Conservation (phyloP, 2,888 invertebrate genomes). For the Oasisia sp. region DNA sequence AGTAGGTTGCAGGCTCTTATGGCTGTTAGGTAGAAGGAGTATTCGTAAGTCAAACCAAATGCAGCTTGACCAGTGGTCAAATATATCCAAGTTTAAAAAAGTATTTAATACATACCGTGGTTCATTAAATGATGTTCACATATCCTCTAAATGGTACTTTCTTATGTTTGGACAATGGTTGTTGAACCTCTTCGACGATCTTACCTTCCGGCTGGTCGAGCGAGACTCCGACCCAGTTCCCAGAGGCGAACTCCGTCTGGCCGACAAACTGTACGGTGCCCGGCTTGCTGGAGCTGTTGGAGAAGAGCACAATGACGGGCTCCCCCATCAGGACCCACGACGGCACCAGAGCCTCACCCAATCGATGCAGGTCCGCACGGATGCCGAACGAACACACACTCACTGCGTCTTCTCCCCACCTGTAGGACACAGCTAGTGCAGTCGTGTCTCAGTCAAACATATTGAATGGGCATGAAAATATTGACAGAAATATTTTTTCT, state of each 20-base stretch:
- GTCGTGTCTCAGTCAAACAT: no score
- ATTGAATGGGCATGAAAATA: no score
- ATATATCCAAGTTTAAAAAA: no score
- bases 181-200: not conserved
- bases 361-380: conserved; percentile 62
- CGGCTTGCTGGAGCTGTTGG: conserved; percentile 79
- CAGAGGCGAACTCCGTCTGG: conserved; percentile 82
- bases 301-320: conserved; percentile 58
- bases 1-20: no score
- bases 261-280: conserved; percentile 88
- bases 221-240: conserved; percentile 91
- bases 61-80: no score
- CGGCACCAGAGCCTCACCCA: conserved; percentile 73
- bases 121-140: no score
- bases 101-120: no score
- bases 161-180: no score
- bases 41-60: no score
- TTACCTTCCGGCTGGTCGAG: conserved; percentile 89
- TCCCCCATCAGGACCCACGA: conserved; percentile 81
- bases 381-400: conserved; percentile 70
- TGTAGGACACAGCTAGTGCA: conserved; percentile 19
- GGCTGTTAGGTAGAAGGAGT: no score
- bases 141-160: no score
- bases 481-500: no score
- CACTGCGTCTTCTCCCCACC: conserved; percentile 66